Evolutionary conservation across 2,797 vertebrate genomes (phyloP), one percentile per base, ranked within the genome.

Genomic region (Ctenopoma kingsleyae): DNA sequence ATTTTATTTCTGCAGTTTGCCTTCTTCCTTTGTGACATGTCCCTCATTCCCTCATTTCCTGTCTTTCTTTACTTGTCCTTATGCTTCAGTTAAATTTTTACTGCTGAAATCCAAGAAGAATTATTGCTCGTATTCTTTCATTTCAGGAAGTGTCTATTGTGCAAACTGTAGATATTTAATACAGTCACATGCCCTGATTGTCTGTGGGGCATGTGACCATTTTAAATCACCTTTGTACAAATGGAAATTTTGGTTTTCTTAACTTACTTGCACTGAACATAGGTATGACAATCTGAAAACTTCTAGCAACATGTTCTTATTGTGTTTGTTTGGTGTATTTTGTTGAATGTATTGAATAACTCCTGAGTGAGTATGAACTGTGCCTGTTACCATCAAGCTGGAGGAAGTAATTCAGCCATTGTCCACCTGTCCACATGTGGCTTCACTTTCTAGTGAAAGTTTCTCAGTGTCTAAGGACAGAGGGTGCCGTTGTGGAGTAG

Each of bases 51-150:
- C 27, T 30, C 55, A 32, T 64, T 70, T 69, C 50, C 43, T 60
- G 62, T 60, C 47, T 73, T 63, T 46, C 58, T 44, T 68, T 32
- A 22, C 43, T 53, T 2, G 1, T 55, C 36, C 49, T 50, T 13
- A 41, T 47, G 11, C 22, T 15, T 60, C 35, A 16, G 35, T 73
- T 10, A 60, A 38, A 57, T 27, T 36, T 78, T 76, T 43, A 58
- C 52, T 48, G 43, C 25, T 66, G 53, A 70, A 70, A 57, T 48
- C 35, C 49, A 50, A 69, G 57, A 43, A 17, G 19, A 61, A 44
- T 67, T 58, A 67, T 68, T 74, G 44, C 55, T 73, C 32, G 5
- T 57, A 49, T 56, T 46, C 19, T 6, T 44, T 71, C 15, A 32
- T 76, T 70, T 67, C 15, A 44, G 9, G 50, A 41, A 20, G 13